Evolutionary conservation across 2,888 invertebrate genomes (phyloP).

Genomic region (Drosophila yooni): DNA sequence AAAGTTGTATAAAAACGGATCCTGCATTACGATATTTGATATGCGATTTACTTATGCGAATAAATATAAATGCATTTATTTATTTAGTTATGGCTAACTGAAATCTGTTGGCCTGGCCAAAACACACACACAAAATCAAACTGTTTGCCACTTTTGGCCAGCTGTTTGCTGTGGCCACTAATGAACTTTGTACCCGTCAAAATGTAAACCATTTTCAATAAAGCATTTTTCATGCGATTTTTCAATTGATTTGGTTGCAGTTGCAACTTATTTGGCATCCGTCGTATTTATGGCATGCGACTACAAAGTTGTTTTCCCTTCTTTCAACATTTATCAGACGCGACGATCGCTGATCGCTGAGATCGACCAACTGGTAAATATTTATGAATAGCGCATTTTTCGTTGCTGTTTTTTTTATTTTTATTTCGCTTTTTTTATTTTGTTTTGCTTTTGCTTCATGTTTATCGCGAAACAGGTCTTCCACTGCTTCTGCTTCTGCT

Average conservation of each 20-base stretch:
- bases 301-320: conserved; percentile 71
- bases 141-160: conserved; percentile 30
- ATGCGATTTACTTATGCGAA: neutral
- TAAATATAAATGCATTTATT: conserved; percentile 10
- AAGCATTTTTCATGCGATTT: conserved; percentile 50
- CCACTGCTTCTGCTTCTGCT: neutral
- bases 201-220: conserved; percentile 50
- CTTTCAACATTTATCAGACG: conserved; percentile 60
- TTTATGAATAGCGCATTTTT: conserved; percentile 68
- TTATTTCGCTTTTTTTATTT: neutral
- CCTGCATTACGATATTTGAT: neutral
- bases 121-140: conserved; percentile 12
- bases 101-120: conserved; percentile 27
- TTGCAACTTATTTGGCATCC: conserved; percentile 50
- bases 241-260: conserved; percentile 46
- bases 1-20: conserved; percentile 1
- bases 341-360: conserved; percentile 62
- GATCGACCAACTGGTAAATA: conserved; percentile 60
- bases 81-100: conserved; percentile 60
- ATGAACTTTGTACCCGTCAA: conserved; percentile 47
- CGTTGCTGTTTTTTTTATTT: neutral
- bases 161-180: conserved; percentile 16
- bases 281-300: conserved; percentile 67
- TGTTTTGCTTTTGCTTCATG: conserved; percentile 9
- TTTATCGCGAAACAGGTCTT: conserved; percentile 52